Evolutionary conservation across 2,797 vertebrate species (phyloP).

Genomic region (Tragopan temminckii): DNA sequence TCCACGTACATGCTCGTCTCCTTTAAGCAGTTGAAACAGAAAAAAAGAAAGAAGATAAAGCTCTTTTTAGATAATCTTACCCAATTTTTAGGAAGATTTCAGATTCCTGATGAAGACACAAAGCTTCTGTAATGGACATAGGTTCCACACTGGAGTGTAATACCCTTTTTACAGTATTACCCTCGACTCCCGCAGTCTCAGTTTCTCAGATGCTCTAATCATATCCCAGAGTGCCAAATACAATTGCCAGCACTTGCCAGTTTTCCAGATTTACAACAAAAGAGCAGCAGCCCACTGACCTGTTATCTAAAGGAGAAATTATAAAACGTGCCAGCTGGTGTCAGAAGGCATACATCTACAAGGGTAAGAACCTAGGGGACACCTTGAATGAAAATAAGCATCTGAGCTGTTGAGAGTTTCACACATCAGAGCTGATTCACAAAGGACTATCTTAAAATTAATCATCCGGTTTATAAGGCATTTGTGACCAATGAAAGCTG

Average conservation of each 20-base stretch:
- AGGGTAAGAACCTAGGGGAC: background rate
- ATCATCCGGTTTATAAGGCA: background rate
- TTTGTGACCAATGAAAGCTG: background rate
- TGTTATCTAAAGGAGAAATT: background rate
- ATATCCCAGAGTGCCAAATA: background rate
- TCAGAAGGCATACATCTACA: background rate
- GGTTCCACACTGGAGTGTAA: background rate
- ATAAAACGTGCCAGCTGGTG: background rate
- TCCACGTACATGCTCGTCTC: background rate
- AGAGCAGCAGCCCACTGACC: background rate
- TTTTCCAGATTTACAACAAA: constrained; percentile 8
- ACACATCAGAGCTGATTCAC: background rate
- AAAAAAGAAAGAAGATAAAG: background rate
- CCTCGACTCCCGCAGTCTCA: background rate
- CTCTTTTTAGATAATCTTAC: background rate
- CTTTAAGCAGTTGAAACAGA: background rate
- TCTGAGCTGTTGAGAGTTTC: background rate
- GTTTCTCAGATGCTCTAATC: background rate
- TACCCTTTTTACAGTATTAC: rapidly evolving
- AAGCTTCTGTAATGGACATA: background rate
- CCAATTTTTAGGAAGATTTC: background rate
- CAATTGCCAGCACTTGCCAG: background rate
- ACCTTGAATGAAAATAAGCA: background rate
- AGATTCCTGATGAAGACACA: background rate
- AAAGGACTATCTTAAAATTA: background rate